Evolutionary conservation across 2,797 vertebrate genomes (phyloP).

Genomic region (Holocentrus rufus): DNA sequence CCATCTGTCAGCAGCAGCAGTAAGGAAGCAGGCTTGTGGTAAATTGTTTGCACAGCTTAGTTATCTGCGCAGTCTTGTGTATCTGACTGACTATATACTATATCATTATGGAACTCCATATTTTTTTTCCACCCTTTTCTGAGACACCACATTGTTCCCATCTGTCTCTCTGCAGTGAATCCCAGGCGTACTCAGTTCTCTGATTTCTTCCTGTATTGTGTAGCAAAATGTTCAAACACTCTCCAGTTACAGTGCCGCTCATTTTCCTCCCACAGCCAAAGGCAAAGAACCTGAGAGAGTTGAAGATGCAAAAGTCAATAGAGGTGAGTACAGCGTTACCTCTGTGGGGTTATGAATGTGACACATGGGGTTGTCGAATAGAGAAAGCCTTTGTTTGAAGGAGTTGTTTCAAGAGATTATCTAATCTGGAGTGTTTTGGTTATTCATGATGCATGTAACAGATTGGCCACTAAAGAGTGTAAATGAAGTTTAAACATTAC

Average conservation of each 20-base stretch:
- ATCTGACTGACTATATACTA: slow-evolving; percentile 22
- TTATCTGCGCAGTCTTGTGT: background rate
- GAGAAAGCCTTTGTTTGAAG: background rate
- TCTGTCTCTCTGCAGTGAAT: background rate
- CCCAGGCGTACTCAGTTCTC: background rate
- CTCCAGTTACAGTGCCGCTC: slow-evolving; percentile 48
- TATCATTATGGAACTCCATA: slow-evolving; percentile 37
- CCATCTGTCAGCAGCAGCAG: slow-evolving; percentile 6
- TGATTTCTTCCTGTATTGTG: slow-evolving; percentile 38
- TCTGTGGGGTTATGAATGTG: slow-evolving; percentile 8
- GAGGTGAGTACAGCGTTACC: slow-evolving; percentile 83
- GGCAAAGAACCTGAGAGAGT: slow-evolving; percentile 93
- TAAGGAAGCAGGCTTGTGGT: background rate
- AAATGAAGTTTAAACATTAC: slow-evolving; percentile 1
- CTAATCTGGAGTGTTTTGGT: background rate
- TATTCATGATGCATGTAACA: background rate
- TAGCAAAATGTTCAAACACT: slow-evolving; percentile 10
- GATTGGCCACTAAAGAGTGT: background rate
- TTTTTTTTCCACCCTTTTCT: slow-evolving; percentile 21
- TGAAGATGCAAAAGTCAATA: slow-evolving; percentile 85
- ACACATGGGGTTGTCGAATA: background rate
- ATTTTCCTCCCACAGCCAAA: slow-evolving; percentile 87
- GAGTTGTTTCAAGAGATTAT: background rate
- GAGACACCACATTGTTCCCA: slow-evolving; percentile 4
- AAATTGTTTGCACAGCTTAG: background rate